Evolutionary conservation across 2,797 vertebrate genomes (phyloP).

Genomic region (Anguilla megastoma): DNA sequence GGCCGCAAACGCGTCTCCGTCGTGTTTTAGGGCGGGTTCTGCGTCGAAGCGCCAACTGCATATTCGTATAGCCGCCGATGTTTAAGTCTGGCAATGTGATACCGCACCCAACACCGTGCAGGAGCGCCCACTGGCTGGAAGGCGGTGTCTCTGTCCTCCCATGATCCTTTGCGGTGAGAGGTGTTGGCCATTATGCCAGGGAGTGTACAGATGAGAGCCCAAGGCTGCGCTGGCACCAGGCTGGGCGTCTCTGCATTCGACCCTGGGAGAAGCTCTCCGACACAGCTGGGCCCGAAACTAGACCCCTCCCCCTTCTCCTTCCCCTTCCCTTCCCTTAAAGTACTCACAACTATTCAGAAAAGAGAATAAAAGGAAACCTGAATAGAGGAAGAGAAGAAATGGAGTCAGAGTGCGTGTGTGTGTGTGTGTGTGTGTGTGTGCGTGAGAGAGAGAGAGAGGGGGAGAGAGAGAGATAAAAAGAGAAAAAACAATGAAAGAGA

Average conservation of each 20-base stretch:
- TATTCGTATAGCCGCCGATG: conserved; percentile 53
- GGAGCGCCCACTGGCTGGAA: conserved; percentile 52
- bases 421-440: conserved; percentile 56
- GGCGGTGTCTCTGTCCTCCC: conserved; percentile 42
- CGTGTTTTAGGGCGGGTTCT: conserved; percentile 53
- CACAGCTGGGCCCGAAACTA: conserved; percentile 77
- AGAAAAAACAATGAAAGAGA: conserved; percentile 75
- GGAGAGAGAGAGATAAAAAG: not conserved
- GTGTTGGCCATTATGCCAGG: conserved; percentile 46
- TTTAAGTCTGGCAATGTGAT: conserved; percentile 60
- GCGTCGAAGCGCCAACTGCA: not conserved
- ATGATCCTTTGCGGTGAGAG: not conserved
- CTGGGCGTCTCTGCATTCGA: not conserved
- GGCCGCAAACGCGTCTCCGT: conserved; percentile 64
- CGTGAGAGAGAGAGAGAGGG: conserved; percentile 30
- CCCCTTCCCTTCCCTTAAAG: conserved; percentile 73
- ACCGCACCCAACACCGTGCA: conserved; percentile 46
- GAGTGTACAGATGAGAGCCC: conserved; percentile 65
- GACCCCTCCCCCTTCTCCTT: conserved; percentile 68
- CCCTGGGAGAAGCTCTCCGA: conserved; percentile 69
- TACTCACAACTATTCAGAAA: conserved; percentile 78
- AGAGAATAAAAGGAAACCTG: conserved; percentile 79
- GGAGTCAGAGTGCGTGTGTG: conserved; percentile 72
- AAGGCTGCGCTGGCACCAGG: conserved; percentile 58
- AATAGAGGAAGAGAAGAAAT: conserved; percentile 77